Evolutionary conservation across 2,888 invertebrate genomes (phyloP).

Genomic region (Ectropis crepuscularia): DNA sequence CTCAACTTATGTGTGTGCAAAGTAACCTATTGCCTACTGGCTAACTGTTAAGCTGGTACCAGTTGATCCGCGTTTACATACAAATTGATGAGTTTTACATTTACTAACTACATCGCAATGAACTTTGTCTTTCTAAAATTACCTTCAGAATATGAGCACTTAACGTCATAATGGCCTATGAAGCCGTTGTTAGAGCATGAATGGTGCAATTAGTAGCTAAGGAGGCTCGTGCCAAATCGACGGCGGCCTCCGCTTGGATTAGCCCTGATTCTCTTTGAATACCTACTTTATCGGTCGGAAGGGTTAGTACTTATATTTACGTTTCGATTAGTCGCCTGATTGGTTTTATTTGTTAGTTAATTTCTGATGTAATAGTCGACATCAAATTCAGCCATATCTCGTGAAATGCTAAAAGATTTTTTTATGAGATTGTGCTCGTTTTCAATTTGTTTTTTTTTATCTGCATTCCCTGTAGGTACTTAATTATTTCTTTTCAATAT

Average conservation of each 20-base stretch:
- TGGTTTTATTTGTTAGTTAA: constrained; percentile 16
- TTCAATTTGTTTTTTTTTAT: too few relatives aligned
- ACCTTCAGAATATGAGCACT: constrained; percentile 44
- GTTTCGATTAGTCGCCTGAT: constrained; percentile 12
- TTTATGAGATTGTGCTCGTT: not conserved
- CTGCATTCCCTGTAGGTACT: too few relatives aligned
- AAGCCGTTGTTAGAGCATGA: constrained; percentile 52
- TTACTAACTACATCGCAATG: constrained; percentile 1
- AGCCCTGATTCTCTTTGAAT: constrained; percentile 27
- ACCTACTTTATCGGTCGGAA: constrained; percentile 7
- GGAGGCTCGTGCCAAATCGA: constrained; percentile 48
- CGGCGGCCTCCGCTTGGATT: constrained; percentile 30
- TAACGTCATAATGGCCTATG: constrained; percentile 47
- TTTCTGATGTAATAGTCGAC: constrained; percentile 1
- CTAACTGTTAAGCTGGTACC: too few relatives aligned
- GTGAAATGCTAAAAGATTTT: not conserved
- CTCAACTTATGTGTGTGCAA: too few relatives aligned
- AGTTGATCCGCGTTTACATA: too few relatives aligned
- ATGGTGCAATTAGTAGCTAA: constrained; percentile 58
- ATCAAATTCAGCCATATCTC: not conserved
- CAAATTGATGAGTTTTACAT: not conserved
- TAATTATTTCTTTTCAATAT: too few relatives aligned
- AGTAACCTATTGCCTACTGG: too few relatives aligned
- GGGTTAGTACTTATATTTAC: constrained; percentile 10
- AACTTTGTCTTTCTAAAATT: constrained; percentile 29